Evolutionary conservation across 2,888 invertebrate genomes (phyloP).

Genomic region (Acleris literana): DNA sequence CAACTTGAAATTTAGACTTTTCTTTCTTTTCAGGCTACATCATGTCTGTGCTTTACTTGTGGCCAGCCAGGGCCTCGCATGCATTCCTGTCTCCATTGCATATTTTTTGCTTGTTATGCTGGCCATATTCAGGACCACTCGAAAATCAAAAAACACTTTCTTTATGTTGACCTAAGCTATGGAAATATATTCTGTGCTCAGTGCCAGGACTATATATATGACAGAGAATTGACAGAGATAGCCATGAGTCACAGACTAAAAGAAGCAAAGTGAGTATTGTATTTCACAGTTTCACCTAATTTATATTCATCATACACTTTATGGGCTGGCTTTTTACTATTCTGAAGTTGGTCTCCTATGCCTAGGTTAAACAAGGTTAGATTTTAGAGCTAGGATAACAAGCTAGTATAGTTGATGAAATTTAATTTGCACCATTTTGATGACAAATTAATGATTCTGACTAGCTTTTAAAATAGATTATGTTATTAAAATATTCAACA

Average conservation of each 20-base stretch:
- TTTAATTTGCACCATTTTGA: too few species aligned
- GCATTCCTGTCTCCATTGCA: constrained; percentile 94
- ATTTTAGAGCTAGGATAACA: too few species aligned
- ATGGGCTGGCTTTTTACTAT: not conserved
- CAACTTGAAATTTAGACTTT: not conserved
- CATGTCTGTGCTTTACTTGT: constrained; percentile 92
- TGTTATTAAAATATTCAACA: too few species aligned
- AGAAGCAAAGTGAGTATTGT: constrained; percentile 80
- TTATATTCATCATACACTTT: not conserved
- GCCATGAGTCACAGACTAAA: constrained; percentile 79
- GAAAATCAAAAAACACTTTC: constrained; percentile 90
- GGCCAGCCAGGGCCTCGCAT: constrained; percentile 90
- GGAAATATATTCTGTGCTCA: constrained; percentile 95
- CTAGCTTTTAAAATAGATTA: too few species aligned
- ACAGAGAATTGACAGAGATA: constrained; percentile 86
- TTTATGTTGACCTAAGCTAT: constrained; percentile 94
- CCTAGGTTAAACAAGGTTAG: too few species aligned
- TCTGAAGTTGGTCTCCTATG: too few species aligned
- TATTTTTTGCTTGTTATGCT: constrained; percentile 95
- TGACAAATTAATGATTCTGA: too few species aligned
- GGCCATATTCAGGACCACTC: constrained; percentile 95
- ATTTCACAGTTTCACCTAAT: not conserved
- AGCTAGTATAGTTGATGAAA: too few species aligned
- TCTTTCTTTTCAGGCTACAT: constrained; percentile 85
- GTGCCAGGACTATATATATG: constrained; percentile 97